A percentile compares a stretch with the other conserved stretches of the same genome.
Conservation (phyloP, 2,113 vertebrate genomes). For the Calyptomena viridis region DNA sequence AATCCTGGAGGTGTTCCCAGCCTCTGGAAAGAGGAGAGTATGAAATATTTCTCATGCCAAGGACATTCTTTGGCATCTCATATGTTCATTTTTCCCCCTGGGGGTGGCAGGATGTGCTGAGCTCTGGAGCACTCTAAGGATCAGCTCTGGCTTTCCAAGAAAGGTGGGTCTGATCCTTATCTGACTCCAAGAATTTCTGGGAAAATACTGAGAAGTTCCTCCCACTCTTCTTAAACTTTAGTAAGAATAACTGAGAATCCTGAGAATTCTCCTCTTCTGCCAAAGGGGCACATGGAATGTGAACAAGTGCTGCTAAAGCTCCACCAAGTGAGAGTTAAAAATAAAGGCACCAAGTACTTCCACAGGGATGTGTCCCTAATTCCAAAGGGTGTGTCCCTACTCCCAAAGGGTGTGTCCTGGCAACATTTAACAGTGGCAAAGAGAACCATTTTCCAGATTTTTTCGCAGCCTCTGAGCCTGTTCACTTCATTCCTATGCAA, state of each 20-base stretch:
- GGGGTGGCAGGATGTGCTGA: background rate
- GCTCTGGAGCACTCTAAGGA: background rate
- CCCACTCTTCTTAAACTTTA: background rate
- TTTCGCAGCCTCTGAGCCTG: background rate
- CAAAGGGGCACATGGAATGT: background rate
- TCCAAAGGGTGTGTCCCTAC: background rate
- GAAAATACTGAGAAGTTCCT: background rate
- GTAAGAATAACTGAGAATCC: background rate
- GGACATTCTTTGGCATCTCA: background rate
- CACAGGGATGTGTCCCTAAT: background rate
- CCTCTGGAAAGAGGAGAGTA: background rate
- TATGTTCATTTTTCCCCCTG: accelerated
- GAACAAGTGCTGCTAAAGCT: background rate
- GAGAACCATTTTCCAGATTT: background rate
- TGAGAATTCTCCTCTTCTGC: background rate
- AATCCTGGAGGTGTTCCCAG: background rate
- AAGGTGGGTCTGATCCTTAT: background rate
- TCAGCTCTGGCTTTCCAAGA: background rate
- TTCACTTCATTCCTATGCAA: accelerated
- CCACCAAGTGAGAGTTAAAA: background rate
- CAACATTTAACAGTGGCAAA: no score
- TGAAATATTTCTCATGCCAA: background rate
- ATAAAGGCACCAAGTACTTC: background rate
- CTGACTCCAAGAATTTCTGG: background rate
- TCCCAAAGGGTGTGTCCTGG: background rate